Conservation (phyloP, 2,797 vertebrate genomes). For the Dicrostonyx torquatus region DNA sequence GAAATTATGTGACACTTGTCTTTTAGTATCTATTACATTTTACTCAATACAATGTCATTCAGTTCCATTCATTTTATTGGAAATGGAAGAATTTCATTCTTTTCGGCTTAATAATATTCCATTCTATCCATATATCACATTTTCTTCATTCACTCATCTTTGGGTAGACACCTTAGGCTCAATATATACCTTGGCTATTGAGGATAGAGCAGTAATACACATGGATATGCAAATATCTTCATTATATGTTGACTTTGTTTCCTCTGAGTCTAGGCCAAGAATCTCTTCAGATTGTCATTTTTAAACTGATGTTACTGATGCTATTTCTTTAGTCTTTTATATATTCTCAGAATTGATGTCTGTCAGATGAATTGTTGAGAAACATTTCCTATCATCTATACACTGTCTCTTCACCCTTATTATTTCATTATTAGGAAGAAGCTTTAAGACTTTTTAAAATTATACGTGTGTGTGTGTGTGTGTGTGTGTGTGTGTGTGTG, state of each 20-base stretch:
- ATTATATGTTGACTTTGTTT: background rate
- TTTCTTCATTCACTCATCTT: background rate
- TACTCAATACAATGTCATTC: background rate
- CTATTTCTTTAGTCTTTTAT: background rate
- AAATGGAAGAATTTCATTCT: background rate
- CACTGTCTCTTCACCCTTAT: background rate
- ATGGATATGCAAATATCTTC: background rate
- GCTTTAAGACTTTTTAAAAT: background rate
- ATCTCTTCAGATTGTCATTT: background rate
- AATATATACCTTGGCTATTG: background rate
- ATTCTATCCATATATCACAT: background rate
- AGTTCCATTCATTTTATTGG: background rate
- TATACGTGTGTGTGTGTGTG: background rate
- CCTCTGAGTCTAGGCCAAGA: background rate
- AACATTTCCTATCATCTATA: background rate
- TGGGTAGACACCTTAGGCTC: background rate
- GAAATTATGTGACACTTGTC: background rate
- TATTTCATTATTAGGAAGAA: background rate
- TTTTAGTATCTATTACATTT: background rate
- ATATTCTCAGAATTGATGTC: background rate
- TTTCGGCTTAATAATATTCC: background rate
- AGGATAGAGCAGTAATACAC: background rate
- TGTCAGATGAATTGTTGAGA: background rate
- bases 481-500: background rate
- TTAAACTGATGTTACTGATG: background rate